phyloP scores from a whole-genome alignment of 2,888 invertebrate genomes.

The Apamea monoglypha region DNA sequence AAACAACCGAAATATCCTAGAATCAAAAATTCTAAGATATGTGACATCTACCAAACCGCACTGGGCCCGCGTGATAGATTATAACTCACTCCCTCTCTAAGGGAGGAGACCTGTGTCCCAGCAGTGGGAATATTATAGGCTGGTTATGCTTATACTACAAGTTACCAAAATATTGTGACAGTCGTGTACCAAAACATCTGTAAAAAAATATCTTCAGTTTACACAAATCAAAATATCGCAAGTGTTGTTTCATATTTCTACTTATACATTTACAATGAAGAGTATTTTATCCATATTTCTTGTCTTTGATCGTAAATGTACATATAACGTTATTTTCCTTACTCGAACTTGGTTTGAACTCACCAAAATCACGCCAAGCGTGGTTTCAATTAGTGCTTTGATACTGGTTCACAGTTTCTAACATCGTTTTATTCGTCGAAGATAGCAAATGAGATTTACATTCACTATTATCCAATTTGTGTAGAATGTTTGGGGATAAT shows the following conservation, averaged over 20 bases:
- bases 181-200: neutral
- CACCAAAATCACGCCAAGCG: slow-evolving; percentile 16
- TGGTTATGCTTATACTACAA: too few species aligned
- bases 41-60: neutral
- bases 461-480: slow-evolving; percentile 5
- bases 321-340: neutral
- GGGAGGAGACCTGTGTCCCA: too few species aligned
- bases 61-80: neutral
- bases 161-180: too few species aligned
- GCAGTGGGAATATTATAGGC: too few species aligned
- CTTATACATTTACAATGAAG: neutral
- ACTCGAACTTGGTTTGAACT: slow-evolving; percentile 4
- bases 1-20: neutral
- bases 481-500: slow-evolving; percentile 5
- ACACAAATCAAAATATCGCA: neutral
- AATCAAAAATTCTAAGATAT: neutral
- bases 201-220: neutral
- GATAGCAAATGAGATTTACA: slow-evolving; percentile 25
- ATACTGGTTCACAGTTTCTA: slow-evolving; percentile 21
- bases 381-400: slow-evolving; percentile 41
- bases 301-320: neutral
- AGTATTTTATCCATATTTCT: neutral
- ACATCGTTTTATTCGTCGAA: slow-evolving; percentile 26
- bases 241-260: neutral
- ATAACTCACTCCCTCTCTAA: neutral